phyloP scores from a whole-genome alignment of 2,113 vertebrate genomes.

The Sturnus vulgaris region DNA sequence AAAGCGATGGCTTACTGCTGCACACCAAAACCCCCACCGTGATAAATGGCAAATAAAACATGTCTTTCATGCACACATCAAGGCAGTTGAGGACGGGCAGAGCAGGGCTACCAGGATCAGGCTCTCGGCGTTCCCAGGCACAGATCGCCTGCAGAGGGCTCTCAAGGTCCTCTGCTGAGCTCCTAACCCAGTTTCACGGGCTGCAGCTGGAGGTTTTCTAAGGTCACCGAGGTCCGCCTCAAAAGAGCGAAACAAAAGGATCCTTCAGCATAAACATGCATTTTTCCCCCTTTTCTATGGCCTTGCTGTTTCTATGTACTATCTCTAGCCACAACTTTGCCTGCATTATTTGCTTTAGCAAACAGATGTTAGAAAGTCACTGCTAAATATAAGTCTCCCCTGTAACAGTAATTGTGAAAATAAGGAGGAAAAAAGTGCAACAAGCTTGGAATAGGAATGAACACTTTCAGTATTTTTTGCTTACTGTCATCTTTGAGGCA shows the following conservation, averaged over 20 bases:
- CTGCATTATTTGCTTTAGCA: conserved; percentile 33
- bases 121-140: not conserved
- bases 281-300: not conserved
- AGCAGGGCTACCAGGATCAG: not conserved
- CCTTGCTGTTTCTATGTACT: conserved; percentile 31
- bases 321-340: conserved; percentile 36
- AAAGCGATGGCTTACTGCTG: conserved; percentile 21
- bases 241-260: conserved; percentile 75
- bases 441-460: not conserved
- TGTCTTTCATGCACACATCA: conserved; percentile 4
- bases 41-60: conserved; percentile 60
- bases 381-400: not conserved
- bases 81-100: conserved; percentile 18
- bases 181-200: conserved; percentile 43
- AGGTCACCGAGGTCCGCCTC: conserved; percentile 84
- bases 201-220: conserved; percentile 80
- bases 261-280: conserved; percentile 63
- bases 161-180: conserved; percentile 64
- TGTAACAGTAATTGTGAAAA: not conserved
- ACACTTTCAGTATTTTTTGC: not conserved
- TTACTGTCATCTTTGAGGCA: not conserved
- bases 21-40: conserved; percentile 8
- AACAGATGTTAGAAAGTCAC: conserved; percentile 29
- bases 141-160: conserved; percentile 77
- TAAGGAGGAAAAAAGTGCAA: not conserved